Evolutionary conservation across 2,797 vertebrate species (phyloP).

Genomic region (Spea hammondii): DNA sequence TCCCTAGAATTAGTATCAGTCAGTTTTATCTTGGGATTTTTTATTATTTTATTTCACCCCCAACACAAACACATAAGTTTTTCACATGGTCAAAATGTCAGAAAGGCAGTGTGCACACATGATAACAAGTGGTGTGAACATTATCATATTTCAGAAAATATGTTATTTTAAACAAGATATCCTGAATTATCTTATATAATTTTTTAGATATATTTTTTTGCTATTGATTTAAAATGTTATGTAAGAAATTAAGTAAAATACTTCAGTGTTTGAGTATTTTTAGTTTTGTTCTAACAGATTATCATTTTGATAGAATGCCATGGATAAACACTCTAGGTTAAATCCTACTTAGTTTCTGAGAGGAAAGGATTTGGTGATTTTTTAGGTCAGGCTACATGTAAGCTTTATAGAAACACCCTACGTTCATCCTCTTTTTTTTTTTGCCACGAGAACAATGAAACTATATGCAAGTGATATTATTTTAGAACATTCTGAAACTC

Average conservation of each 20-base stretch:
- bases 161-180: too few relatives aligned
- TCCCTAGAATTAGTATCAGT: too few relatives aligned
- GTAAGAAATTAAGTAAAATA: not conserved
- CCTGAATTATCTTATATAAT: too few relatives aligned
- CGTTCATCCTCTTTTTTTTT: constrained; percentile 20
- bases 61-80: too few relatives aligned
- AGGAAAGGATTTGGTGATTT: constrained; percentile 59
- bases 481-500: too few relatives aligned
- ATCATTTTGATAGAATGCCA: constrained; percentile 29
- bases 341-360: constrained; percentile 62
- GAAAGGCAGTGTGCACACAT: too few relatives aligned
- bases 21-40: too few relatives aligned
- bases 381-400: constrained; percentile 55
- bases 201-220: too few relatives aligned
- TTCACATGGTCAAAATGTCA: too few relatives aligned
- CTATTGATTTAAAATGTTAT: not conserved
- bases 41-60: too few relatives aligned
- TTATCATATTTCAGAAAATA: too few relatives aligned
- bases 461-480: not conserved
- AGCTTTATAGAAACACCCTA: constrained; percentile 42
- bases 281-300: constrained; percentile 29
- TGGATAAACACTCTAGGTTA: constrained; percentile 55
- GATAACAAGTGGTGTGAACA: too few relatives aligned
- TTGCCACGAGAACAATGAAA: not conserved
- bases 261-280: constrained; percentile 9